Evolutionary conservation across 2,113 vertebrate genomes (phyloP), one percentile per base, ranked within the genome.

Genomic region (Solenodon paradoxus): DNA sequence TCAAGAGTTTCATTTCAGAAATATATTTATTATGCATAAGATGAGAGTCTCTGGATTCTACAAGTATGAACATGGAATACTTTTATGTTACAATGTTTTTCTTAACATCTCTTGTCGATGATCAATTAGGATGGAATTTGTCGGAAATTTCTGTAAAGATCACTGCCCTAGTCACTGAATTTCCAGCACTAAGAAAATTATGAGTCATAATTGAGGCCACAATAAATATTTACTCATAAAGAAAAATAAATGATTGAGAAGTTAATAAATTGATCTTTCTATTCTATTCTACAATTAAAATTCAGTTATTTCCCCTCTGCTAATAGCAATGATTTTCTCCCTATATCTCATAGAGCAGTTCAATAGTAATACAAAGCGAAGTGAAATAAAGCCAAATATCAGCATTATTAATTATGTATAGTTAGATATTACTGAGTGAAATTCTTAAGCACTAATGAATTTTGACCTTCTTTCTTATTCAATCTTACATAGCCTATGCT

Each of bases 171-270:
- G 47, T 89, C 80, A 66, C 3, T 75, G 53, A 63, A 51, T 88
- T 72, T 91, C 82, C 7, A 64, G 11, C 13, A 35, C 3, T 38
- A 63, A 88, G 26, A 8, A 32, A 84, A 88, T 81, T 28, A 49
- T n/a, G 72, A 74, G 32, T 85, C 66, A 72, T 63, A n/a, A 78
- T 74, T 20, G 47, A 79, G 40, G 10, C 15, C 30, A 49, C 57
- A 86, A 55, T 66, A 74, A 95, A 79, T 72, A 92, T 85, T 90
- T 93, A 47, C 26, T 90, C 45, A n/a, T n/a, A 92, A 32, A 71
- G 63, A 89, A 93, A 68, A 71, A 57, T 28, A 82, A 74, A 45
- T 63, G 30, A 78, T 53, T 92, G 26, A 61, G 83, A 85, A 83
- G 42, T 30, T 82, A 63, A 30, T 63, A 71, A 93, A 94, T 10